These are phyloP conservation scores for Daubentonia madagascariensis DNA, from an alignment of 2,113 vertebrate genomes.

Conservation along the genomic window DNA sequence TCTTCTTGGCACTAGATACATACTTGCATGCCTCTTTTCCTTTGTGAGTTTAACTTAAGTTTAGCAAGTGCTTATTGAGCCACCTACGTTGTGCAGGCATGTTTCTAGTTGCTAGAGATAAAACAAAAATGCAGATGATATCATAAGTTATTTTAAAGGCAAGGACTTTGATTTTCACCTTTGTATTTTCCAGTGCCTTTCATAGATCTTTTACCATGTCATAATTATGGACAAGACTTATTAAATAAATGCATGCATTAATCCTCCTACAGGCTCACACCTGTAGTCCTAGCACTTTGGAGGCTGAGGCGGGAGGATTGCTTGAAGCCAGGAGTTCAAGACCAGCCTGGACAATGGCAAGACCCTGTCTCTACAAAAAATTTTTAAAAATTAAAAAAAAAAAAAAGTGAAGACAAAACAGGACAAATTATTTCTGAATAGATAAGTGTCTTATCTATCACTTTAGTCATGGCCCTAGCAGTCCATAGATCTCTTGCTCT, in stretches of 20 bases:
- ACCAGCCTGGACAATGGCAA: no score
- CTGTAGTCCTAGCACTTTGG: no score
- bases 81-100: not conserved
- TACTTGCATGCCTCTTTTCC: not conserved
- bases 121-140: not conserved
- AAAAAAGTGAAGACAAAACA: not conserved
- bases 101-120: not conserved
- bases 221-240: not conserved
- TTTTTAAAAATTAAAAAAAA: no score
- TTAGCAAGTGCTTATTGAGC: slow-evolving; percentile 4
- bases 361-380: no score
- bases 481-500: not conserved
- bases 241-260: not conserved
- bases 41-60: not conserved
- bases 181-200: not conserved
- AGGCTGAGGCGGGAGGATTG: no score
- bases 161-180: not conserved
- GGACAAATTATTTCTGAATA: not conserved
- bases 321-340: no score
- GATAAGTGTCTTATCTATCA: not conserved
- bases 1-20: not conserved
- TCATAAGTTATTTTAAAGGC: not conserved
- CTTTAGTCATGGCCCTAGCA: not conserved
- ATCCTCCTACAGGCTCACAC: not conserved
- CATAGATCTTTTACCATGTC: not conserved